These are phyloP conservation scores for Colistium nudipinnis DNA, from an alignment of 2,113 vertebrate genomes.

Conservation along the genomic window DNA sequence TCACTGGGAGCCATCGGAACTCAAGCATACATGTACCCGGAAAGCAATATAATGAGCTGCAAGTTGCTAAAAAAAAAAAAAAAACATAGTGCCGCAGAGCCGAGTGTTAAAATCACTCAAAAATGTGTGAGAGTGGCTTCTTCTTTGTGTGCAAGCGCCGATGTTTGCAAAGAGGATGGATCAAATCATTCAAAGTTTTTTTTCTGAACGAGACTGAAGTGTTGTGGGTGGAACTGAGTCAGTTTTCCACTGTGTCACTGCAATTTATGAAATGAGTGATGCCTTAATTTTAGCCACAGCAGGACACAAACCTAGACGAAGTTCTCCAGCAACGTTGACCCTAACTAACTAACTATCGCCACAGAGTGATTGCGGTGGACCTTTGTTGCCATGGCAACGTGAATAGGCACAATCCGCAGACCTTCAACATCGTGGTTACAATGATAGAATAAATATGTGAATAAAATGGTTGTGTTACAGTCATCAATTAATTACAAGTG, in stretches of 20 bases:
- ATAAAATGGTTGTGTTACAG: neutral
- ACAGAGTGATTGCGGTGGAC: too few species aligned
- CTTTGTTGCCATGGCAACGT: neutral
- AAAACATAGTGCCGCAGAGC: conserved; percentile 32
- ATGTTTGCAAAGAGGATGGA: conserved; percentile 14
- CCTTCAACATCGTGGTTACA: neutral
- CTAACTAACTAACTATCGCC: neutral
- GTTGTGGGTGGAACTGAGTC: conserved; percentile 26
- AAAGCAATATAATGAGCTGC: conserved; percentile 58
- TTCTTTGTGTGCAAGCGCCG: conserved; percentile 35
- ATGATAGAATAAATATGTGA: neutral
- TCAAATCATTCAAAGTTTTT: conserved; percentile 29
- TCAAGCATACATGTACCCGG: conserved; percentile 38
- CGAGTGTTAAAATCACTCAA: conserved; percentile 49
- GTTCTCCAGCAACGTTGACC: neutral
- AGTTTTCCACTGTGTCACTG: conserved; percentile 9
- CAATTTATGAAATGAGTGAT: neutral
- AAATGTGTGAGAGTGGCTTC: conserved; percentile 30
- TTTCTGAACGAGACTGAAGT: conserved; percentile 46
- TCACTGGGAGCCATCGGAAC: conserved; percentile 47
- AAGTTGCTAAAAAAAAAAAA: conserved; percentile 62
- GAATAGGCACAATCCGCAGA: neutral
- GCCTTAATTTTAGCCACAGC: neutral
- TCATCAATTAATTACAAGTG: neutral
- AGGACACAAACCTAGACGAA: conserved; percentile 8